Conservation (phyloP, 2,797 vertebrate genomes). For the Coendou prehensilis region DNA sequence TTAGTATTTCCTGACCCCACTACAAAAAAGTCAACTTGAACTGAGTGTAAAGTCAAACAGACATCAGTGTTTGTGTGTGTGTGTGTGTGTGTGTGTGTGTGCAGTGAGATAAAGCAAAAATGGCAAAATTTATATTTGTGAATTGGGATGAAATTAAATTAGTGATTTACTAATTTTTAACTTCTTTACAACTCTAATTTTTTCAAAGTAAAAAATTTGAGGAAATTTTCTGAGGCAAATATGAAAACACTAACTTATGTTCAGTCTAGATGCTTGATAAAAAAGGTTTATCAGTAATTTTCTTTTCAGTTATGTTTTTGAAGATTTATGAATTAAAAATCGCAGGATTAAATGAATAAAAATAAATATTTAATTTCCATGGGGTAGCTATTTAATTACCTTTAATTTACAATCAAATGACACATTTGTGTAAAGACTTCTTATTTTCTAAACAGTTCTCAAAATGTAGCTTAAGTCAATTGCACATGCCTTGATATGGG, state of each 20-base stretch:
- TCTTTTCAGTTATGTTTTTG: not conserved
- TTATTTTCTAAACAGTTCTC: not conserved
- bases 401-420: constrained; percentile 46
- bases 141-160: not conserved
- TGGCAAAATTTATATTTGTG: not conserved
- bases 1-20: not conserved
- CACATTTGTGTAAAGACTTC: not conserved
- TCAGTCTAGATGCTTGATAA: not conserved
- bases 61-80: not conserved
- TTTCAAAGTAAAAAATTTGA: constrained; percentile 14
- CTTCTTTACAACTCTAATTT: not conserved
- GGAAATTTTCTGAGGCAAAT: not conserved
- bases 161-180: not conserved
- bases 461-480: constrained; percentile 25
- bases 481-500: not conserved
- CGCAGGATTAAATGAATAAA: not conserved
- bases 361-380: constrained; percentile 25
- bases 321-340: constrained; percentile 16
- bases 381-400: not conserved
- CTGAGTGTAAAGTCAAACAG: not conserved
- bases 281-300: not conserved
- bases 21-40: not conserved
- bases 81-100: not conserved
- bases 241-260: constrained; percentile 23
- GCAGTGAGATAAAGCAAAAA: not conserved